Base-by-base conservation (phyloP, 1,140 invertebrate species). In the Hormaphis cornu region DNA sequence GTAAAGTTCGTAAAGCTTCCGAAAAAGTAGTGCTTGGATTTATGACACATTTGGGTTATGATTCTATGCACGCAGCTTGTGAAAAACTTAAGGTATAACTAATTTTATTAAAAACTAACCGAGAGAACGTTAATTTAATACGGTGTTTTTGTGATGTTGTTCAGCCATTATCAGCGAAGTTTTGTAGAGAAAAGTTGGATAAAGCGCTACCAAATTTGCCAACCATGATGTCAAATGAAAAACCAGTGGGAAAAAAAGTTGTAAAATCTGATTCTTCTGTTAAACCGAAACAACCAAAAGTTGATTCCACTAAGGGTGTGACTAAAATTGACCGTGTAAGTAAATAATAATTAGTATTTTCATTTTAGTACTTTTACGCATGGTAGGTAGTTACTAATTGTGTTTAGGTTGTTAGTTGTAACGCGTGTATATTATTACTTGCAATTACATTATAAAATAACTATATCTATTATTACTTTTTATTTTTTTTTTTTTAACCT, bases 21-120 rank as follows among this genome's bases (percentile, higher is more conserved):
- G 86, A 88, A 70, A 93, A 97, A 75, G 90, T 90, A 52, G 84
- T 95, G 22, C 77, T 95, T 26, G 92, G 92, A 8, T 87, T 95
- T 72, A 97, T 97, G 93, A 87, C 95, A 70, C 93, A 96, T 79
- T 78, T 93, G 1, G 91, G 93, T 7, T 95, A 89, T 74, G 91
- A 94, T 46, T 72, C 81, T 1, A 91, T 96, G 87, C 78, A 83
- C 5, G 86, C 86, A 70, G 86, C 87, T 42, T 82, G 88, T 12
- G 88, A 90, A 74, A 93, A 91, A 78, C 76, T 93, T 1, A 95
- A 95, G 83, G 75, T 75, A 61, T 58, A n/a, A n/a, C n/a, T n/a
- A n/a, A n/a, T n/a, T n/a, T n/a, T n/a, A n/a, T n/a, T n/a, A n/a
- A n/a, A n/a, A n/a, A 12, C 14, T 54, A 24, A 35, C 20, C 28